These are phyloP conservation scores for Potorous gilbertii DNA, from an alignment of 2,797 vertebrate genomes.

Conservation along the genomic window DNA sequence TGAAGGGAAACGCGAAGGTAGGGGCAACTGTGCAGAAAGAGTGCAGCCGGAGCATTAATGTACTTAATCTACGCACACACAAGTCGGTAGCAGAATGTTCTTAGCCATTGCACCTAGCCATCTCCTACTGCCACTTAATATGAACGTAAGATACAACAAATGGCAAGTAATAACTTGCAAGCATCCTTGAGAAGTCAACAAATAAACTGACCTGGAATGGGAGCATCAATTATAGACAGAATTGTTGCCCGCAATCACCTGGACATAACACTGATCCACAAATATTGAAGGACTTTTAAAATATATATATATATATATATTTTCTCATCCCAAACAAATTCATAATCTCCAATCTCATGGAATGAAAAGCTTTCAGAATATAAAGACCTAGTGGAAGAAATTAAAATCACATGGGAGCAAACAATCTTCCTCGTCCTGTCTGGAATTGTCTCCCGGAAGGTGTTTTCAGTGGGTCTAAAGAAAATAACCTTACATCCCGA, in stretches of 20 bases:
- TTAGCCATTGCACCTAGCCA: not conserved
- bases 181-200: not conserved
- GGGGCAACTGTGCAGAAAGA: not conserved
- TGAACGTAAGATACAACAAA: conserved; percentile 4
- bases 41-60: conserved; percentile 21
- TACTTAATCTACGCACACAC: not conserved
- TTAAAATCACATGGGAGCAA: not conserved
- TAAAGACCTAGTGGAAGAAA: not conserved
- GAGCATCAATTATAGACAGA: not conserved
- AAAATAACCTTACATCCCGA: not conserved
- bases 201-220: not conserved
- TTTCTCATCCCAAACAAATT: not conserved
- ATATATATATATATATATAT: not conserved
- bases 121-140: not conserved
- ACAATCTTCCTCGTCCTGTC: not conserved
- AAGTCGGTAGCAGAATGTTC: not conserved
- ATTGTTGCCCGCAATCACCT: not conserved
- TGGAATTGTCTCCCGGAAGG: not conserved
- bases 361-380: not conserved
- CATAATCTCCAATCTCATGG: not conserved
- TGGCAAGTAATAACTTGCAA: not conserved
- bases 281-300: not conserved
- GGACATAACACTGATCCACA: not conserved
- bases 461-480: not conserved
- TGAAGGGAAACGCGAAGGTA: conserved; percentile 24